A percentile compares a stretch with the other conserved stretches of the same genome.
Conservation (phyloP, 37 sponge, comb jelly and placozoan genomes). For the Hexactinellida sp. region DNA sequence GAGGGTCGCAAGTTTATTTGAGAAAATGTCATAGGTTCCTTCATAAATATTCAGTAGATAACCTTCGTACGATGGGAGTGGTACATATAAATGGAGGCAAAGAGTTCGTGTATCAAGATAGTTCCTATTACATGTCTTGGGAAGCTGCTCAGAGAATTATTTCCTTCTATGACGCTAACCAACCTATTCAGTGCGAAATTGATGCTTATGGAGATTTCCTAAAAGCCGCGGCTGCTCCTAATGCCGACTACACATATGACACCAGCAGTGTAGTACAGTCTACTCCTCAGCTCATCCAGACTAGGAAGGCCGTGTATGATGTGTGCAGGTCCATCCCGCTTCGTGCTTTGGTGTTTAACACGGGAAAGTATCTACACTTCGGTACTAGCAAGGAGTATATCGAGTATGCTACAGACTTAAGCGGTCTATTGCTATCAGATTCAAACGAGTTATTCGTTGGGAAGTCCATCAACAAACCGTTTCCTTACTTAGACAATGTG, state of each 20-base stretch:
- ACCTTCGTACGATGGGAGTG: not conserved
- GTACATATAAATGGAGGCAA: not conserved
- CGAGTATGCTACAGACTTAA: not conserved
- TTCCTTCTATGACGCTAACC: conserved; percentile 36
- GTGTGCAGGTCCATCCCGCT: not conserved
- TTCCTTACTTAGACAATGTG: not conserved
- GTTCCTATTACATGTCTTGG: not conserved
- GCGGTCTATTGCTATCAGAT: not conserved
- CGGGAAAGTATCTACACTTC: not conserved
- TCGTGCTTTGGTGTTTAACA: not conserved
- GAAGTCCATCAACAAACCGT: not conserved
- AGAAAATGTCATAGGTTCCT: not conserved
- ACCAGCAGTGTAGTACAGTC: not conserved
- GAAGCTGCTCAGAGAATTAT: not conserved
- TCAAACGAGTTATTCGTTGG: not conserved
- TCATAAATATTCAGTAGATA: not conserved
- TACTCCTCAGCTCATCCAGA: not conserved
- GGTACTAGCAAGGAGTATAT: conserved; percentile 19
- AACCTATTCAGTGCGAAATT: conserved; percentile 55
- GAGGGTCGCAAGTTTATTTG: not conserved
- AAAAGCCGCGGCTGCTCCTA: conserved; percentile 35
- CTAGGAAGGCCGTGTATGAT: not conserved
- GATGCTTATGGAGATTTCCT: conserved; percentile 74
- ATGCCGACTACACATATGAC: not conserved
- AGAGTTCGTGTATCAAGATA: conserved; percentile 12